Evolutionary conservation across 2,113 vertebrate species (phyloP).

Genomic region (Mustela nigripes): DNA sequence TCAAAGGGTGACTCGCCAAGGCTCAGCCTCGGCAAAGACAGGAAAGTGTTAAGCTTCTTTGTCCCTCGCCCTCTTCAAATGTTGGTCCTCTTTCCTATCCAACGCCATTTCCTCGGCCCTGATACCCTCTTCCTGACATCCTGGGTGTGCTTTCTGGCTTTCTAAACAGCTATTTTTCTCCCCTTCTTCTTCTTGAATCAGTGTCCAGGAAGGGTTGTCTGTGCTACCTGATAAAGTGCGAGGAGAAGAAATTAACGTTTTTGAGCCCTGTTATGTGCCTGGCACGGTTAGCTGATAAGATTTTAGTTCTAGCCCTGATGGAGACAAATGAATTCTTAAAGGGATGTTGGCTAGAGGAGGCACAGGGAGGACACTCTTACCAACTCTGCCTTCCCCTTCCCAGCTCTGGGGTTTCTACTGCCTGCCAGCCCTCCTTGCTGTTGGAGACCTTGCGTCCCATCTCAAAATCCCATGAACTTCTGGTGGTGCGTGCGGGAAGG

Average conservation of each 20-base stretch:
- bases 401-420: background rate
- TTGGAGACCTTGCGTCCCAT: background rate
- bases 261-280: background rate
- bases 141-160: conserved; percentile 55
- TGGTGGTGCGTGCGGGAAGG: background rate
- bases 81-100: background rate
- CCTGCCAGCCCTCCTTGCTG: background rate
- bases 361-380: background rate
- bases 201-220: conserved; percentile 34
- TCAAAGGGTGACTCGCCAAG: background rate
- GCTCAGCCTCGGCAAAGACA: background rate
- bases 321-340: conserved; percentile 47
- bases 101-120: background rate
- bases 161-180: conserved; percentile 44
- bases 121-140: background rate
- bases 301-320: background rate
- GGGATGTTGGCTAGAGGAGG: background rate
- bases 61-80: background rate
- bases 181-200: conserved; percentile 57
- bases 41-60: background rate
- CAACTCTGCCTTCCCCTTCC: conserved; percentile 5
- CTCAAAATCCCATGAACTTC: background rate
- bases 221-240: conserved; percentile 59
- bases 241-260: conserved; percentile 56
- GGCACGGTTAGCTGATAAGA: conserved; percentile 42